These are phyloP conservation scores for Physocephala rufipes DNA, from an alignment of 2,888 invertebrate genomes.

Conservation along the genomic window DNA sequence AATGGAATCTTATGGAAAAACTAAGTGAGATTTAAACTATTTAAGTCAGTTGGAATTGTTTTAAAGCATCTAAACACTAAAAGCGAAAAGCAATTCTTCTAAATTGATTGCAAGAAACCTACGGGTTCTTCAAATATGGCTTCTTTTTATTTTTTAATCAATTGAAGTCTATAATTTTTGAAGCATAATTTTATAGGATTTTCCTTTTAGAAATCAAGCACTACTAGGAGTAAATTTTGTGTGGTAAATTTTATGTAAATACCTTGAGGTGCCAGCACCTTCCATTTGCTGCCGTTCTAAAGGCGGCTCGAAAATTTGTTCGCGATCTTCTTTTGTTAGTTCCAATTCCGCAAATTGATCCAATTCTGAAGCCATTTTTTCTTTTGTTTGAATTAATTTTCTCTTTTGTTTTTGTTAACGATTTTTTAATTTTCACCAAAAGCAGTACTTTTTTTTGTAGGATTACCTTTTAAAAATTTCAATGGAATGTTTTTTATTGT, in stretches of 20 bases:
- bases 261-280: slow-evolving; percentile 67
- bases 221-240: background rate
- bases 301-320: slow-evolving; percentile 76
- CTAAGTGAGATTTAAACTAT: too few relatives aligned
- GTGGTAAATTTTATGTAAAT: slow-evolving; percentile 50
- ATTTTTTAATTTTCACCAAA: slow-evolving; percentile 26
- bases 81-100: background rate
- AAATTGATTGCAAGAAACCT: too few relatives aligned
- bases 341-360: slow-evolving; percentile 77
- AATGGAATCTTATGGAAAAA: too few relatives aligned
- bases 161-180: background rate
- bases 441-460: slow-evolving; percentile 17
- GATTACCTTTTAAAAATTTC: slow-evolving; percentile 25
- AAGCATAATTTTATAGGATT: background rate
- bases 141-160: too few relatives aligned
- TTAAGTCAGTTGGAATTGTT: too few relatives aligned
- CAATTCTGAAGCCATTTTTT: slow-evolving; percentile 65
- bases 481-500: slow-evolving; percentile 29
- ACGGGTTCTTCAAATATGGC: too few relatives aligned
- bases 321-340: slow-evolving; percentile 76
- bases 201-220: too few relatives aligned
- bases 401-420: slow-evolving; percentile 16
- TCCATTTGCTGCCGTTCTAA: slow-evolving; percentile 66
- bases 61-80: too few relatives aligned
- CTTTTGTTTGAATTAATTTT: slow-evolving; percentile 20